Percentiles rank a stretch among this genome's conserved stretches.
These are phyloP conservation scores for Perodicticus potto DNA, from an alignment of 2,797 vertebrate species.

Conservation along the genomic window DNA sequence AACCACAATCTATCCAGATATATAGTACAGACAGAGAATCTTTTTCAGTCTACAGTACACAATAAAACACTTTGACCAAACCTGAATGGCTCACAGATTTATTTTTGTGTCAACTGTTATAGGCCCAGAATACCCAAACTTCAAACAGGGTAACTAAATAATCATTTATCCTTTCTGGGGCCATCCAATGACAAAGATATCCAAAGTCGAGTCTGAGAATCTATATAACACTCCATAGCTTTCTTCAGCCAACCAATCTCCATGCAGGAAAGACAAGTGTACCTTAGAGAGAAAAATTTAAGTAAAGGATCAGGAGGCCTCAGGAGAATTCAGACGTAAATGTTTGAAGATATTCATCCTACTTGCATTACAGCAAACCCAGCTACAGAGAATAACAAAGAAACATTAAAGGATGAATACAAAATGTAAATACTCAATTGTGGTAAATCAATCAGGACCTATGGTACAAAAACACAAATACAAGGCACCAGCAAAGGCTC, in stretches of 20 bases:
- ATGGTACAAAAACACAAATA: neutral
- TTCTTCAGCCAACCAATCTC: constrained; percentile 35
- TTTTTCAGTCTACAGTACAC: neutral
- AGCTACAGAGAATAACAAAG: constrained; percentile 67
- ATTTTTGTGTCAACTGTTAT: neutral
- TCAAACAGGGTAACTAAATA: neutral
- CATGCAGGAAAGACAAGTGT: neutral
- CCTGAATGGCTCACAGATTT: constrained; percentile 1
- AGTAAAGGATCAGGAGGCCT: constrained; percentile 2
- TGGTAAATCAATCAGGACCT: constrained; percentile 53
- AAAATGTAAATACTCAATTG: constrained; percentile 58
- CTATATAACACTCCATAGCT: neutral
- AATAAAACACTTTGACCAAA: constrained; percentile 57
- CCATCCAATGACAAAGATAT: constrained; percentile 31
- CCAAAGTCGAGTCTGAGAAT: neutral
- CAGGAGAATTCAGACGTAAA: constrained; percentile 54
- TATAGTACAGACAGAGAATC: neutral
- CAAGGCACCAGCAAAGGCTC: neutral
- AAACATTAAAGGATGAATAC: constrained; percentile 44
- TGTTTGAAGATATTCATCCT: constrained; percentile 64
- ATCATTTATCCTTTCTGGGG: neutral
- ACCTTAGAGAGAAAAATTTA: neutral
- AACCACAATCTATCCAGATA: constrained; percentile 44
- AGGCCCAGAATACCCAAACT: neutral
- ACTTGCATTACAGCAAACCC: constrained; percentile 17